Evolutionary conservation across 2,888 invertebrate genomes (phyloP).

Genomic region (Drosophila mercatorum): DNA sequence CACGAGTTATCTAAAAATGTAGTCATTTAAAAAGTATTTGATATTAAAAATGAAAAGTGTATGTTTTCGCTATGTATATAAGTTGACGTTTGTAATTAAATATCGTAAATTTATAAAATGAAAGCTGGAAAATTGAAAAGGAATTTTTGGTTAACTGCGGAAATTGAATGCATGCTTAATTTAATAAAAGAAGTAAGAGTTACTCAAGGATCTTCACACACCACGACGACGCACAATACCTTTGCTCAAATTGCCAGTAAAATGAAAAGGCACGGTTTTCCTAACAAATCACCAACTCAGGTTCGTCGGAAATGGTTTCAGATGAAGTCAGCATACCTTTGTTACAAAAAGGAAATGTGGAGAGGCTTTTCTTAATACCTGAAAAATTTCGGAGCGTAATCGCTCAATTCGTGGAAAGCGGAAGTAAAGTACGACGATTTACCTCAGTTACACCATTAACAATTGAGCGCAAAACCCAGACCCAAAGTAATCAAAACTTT

Average conservation of each 20-base stretch:
- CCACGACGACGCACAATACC: constrained; percentile 74
- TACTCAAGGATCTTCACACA: constrained; percentile 65
- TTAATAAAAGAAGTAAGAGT: constrained; percentile 74
- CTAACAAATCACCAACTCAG: constrained; percentile 80
- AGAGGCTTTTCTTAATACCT: constrained; percentile 77
- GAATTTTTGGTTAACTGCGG: constrained; percentile 79
- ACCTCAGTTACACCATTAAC: constrained; percentile 2
- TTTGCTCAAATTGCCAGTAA: constrained; percentile 79
- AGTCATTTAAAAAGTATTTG: too few relatives aligned
- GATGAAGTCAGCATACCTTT: constrained; percentile 81
- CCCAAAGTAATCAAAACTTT: constrained; percentile 21
- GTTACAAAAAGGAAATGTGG: constrained; percentile 80
- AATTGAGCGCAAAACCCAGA: constrained; percentile 24
- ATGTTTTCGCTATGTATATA: background rate
- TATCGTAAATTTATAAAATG: constrained; percentile 45
- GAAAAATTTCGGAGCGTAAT: constrained; percentile 76
- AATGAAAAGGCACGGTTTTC: constrained; percentile 78
- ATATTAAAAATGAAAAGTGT: too few relatives aligned
- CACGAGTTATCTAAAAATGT: too few relatives aligned
- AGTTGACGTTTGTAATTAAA: too few relatives aligned
- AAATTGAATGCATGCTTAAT: constrained; percentile 81
- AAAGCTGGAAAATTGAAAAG: constrained; percentile 76
- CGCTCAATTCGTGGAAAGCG: constrained; percentile 79
- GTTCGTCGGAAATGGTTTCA: constrained; percentile 81
- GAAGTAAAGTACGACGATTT: constrained; percentile 55